Conservation (phyloP, 2,113 vertebrate species). For the Leuciscus idus region DNA sequence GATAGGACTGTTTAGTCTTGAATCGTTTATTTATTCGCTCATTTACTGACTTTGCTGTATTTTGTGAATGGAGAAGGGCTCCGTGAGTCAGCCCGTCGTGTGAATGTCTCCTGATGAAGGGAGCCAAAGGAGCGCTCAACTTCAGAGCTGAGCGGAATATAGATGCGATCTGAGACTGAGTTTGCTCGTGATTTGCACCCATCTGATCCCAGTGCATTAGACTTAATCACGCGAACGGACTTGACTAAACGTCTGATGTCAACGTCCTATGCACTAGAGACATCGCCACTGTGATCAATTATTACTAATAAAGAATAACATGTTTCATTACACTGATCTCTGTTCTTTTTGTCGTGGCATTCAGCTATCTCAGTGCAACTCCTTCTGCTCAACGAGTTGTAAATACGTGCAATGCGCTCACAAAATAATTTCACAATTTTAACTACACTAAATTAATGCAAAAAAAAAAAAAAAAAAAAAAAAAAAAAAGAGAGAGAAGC, state of each 20-base stretch:
- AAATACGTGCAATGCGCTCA: background rate
- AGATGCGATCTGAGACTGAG: constrained; percentile 74
- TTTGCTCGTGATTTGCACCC: constrained; percentile 67
- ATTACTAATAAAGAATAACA: background rate
- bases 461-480: background rate
- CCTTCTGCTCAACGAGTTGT: background rate
- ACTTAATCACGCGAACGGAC: constrained; percentile 11
- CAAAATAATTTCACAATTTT: background rate
- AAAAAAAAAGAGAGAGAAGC: background rate
- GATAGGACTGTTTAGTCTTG: background rate
- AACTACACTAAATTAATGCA: background rate
- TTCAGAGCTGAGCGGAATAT: constrained; percentile 81
- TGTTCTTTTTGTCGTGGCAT: background rate
- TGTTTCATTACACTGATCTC: background rate
- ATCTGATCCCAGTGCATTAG: constrained; percentile 24
- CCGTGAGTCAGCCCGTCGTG: constrained; percentile 30
- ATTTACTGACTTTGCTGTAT: background rate
- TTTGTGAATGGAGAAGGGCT: constrained; percentile 19
- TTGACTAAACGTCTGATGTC: background rate
- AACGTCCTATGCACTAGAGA: background rate
- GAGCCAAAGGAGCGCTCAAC: constrained; percentile 75
- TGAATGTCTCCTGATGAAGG: constrained; percentile 55
- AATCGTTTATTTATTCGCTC: background rate
- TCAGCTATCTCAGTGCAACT: background rate
- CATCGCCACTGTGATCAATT: background rate